phyloP scores from a whole-genome alignment of 2,113 vertebrate genomes.

The Hypanus sabinus region DNA sequence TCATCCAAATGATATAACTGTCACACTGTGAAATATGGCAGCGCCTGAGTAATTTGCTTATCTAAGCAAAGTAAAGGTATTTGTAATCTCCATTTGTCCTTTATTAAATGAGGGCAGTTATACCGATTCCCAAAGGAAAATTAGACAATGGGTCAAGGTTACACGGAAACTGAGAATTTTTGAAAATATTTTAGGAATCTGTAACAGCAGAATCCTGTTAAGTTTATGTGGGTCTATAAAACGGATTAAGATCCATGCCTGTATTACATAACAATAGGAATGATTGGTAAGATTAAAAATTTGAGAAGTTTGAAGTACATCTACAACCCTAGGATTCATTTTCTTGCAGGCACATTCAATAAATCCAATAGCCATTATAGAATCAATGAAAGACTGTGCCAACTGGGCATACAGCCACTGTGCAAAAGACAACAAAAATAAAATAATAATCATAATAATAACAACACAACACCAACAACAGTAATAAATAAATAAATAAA shows the following conservation, averaged over 20 bases:
- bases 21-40: not conserved
- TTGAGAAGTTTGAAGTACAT: no score
- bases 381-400: no score
- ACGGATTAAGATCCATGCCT: constrained; percentile 2
- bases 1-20: not conserved
- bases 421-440: no score
- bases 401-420: no score
- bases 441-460: no score
- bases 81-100: constrained; percentile 31
- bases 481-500: no score
- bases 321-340: no score
- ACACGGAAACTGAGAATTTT: not conserved
- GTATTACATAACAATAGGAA: not conserved
- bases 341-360: no score
- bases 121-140: constrained; percentile 8
- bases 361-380: no score
- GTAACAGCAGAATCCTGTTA: not conserved
- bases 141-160: constrained; percentile 14
- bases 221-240: constrained; percentile 18
- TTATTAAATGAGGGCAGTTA: not conserved
- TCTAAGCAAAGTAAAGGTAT: constrained; percentile 27
- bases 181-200: not conserved
- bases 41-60: not conserved
- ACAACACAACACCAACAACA: no score
- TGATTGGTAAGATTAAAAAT: not conserved